Base-by-base conservation (phyloP, 1,140 invertebrate genomes). In the Drosophila guanche region DNA sequence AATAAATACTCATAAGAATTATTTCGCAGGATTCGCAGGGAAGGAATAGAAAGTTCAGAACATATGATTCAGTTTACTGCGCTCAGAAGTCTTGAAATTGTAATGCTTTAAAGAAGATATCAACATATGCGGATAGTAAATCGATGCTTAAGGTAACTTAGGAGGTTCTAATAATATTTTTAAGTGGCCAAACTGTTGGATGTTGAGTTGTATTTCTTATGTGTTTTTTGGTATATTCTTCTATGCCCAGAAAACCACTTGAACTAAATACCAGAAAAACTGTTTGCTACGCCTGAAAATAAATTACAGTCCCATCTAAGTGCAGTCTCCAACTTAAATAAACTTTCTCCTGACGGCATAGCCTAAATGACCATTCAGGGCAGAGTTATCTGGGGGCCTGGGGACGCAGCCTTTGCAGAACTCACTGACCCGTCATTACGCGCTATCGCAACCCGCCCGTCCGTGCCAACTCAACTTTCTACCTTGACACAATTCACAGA, bases 401-500 rank as follows among this genome's bases (percentile, higher is more conserved):
- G 48, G 48, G 25, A 10, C 16, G n/a, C 6, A 56, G 37, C 63
- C 65, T 68, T 68, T 68, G 62, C 29, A 51, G 48, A 23, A 40
- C 65, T 16, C 62, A 33, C 62, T 68, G 65, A 68, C 65, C 65
- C 51, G 62, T 47, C 65, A 68, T 56, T 68, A 68, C 50, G 65
- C 65, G 62, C 65, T 66, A 67, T 66, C 63, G 46, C 46, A 46
- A 62, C 16, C 47, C 61, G 62, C 16, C 47, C 61, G 62, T 48
- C 47, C 55, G 40, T 33, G 55, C 50, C 25, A 71, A 51, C 68
- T 61, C 58, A 58, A 61, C 25, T 14, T 51, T 57, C 79, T 47
- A 85, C 80, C 80, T 85, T 85, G 80, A 85, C 81, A 85, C 81
- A 77, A 66, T 85, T 85, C 79, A 80, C 81, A 67, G 76, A 47